Percentiles rank a stretch among this genome's conserved stretches.
These are phyloP conservation scores for Gambusia yucatana DNA, from an alignment of 2,797 vertebrate genomes.

Conservation along the genomic window DNA sequence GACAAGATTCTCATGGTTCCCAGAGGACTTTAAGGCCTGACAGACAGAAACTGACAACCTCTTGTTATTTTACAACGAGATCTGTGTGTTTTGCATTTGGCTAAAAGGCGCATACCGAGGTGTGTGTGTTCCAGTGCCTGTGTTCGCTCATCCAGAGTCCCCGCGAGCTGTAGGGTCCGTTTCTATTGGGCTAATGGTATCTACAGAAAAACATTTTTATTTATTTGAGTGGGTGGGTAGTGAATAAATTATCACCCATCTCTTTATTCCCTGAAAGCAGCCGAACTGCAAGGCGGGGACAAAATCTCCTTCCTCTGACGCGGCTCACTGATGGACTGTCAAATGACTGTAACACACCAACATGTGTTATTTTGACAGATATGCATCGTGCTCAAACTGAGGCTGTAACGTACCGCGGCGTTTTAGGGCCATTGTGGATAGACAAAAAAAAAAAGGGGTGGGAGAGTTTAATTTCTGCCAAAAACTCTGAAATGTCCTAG, in stretches of 20 bases:
- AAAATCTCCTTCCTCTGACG: slow-evolving; percentile 33
- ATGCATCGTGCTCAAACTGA: slow-evolving; percentile 4
- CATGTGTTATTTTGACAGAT: slow-evolving; percentile 21
- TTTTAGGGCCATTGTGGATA: too few species aligned
- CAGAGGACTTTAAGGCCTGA: slow-evolving; percentile 84
- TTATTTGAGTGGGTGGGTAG: slow-evolving; percentile 52
- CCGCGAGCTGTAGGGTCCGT: slow-evolving; percentile 11
- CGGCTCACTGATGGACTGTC: slow-evolving; percentile 7
- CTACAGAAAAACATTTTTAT: slow-evolving; percentile 59
- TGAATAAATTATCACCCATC: neutral
- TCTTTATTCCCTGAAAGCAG: neutral
- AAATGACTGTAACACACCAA: slow-evolving; percentile 3
- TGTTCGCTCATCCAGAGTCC: slow-evolving; percentile 11
- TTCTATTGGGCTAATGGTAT: slow-evolving; percentile 47
- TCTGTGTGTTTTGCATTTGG: slow-evolving; percentile 79
- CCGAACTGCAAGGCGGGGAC: slow-evolving; percentile 1
- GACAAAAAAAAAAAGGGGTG: too few species aligned
- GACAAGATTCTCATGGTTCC: slow-evolving; percentile 81
- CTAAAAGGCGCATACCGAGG: slow-evolving; percentile 70
- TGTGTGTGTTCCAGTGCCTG: slow-evolving; percentile 26
- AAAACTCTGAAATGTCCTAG: too few species aligned
- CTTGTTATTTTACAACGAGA: slow-evolving; percentile 80
- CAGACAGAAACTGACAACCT: slow-evolving; percentile 85
- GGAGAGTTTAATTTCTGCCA: too few species aligned
- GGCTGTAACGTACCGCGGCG: too few species aligned